Base-by-base conservation (phyloP, 2,797 vertebrate species). In the Xenopus petersii region DNA sequence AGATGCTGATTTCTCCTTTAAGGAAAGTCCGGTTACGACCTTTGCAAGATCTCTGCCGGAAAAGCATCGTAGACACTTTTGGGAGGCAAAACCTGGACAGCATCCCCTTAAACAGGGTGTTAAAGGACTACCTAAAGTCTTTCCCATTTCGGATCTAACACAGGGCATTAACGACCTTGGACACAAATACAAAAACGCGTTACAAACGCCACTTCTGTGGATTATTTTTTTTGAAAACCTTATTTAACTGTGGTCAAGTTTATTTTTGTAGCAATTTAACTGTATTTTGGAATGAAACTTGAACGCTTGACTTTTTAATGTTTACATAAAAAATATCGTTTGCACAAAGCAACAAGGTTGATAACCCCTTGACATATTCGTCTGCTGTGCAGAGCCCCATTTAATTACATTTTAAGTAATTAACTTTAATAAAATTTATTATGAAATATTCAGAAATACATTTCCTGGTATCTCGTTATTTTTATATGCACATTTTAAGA, bases 41-140 rank as follows among this genome's bases (percentile, higher is more conserved):
- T 0, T 85, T 99, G 86, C 97, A 99, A 89, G 95, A 98, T 75
- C 91, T 98, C 82, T 98, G 97, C 84, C 89, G 97, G 80, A 94
- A 87, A 80, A 91, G 84, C 85, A 93, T 98, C 5, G 86, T 96
- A 75, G 91, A 91, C 82, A 84, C 91, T 11, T 94, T 93, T 5
- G 93, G 94, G n/a, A 87, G 83, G 51, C 87, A 85, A 17, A 88
- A 88, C 36, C 86, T 98, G 58, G 83, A 86, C 13, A 83, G 84
- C 75, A 87, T 99, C 59, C 97, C 95, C 0, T 81, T 98, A 74
- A 97, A 96, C 61, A 91, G 92, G 0, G 91, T 98, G 33, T 83
- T 95, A 77, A 93, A 91, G 62, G 91, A 93, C 84, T 98, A 96
- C 65, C 82, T 99, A 79, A 87, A 89, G 79, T 94, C 95, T n/a